A percentile compares a stretch with the other conserved stretches of the same genome.
Evolutionary conservation across 2,797 vertebrate species (phyloP).

Genomic region (Botia almorhae): DNA sequence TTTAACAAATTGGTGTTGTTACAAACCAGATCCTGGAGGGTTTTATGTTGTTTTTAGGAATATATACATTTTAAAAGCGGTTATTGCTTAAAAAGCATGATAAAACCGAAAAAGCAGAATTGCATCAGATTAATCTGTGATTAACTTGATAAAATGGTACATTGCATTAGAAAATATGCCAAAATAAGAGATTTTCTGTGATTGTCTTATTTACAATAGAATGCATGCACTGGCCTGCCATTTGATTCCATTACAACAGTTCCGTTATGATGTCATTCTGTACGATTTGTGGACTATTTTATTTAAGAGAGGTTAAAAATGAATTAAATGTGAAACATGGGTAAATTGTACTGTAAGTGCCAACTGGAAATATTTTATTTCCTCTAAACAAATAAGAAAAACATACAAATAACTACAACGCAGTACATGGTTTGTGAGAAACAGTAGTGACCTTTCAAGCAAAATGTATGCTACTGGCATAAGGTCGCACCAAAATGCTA

Average conservation of each 20-base stretch:
- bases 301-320: background rate
- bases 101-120: background rate
- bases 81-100: background rate
- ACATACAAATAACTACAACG: too few relatives aligned
- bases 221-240: background rate
- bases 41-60: background rate
- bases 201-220: conserved; percentile 63
- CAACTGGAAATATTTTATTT: conserved; percentile 14
- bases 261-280: background rate
- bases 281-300: background rate
- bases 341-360: conserved; percentile 9
- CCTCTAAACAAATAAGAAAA: background rate
- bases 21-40: background rate
- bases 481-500: too few relatives aligned
- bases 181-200: conserved; percentile 60
- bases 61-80: background rate
- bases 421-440: too few relatives aligned
- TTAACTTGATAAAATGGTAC: background rate
- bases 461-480: too few relatives aligned
- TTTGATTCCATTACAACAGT: background rate
- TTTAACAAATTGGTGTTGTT: background rate
- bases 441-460: too few relatives aligned
- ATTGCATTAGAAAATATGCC: conserved; percentile 57
- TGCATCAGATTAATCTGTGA: background rate
- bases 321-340: conserved; percentile 2